These are phyloP conservation scores for Harlomillsia oculata DNA, from an alignment of 1,140 invertebrate species.

Conservation along the genomic window DNA sequence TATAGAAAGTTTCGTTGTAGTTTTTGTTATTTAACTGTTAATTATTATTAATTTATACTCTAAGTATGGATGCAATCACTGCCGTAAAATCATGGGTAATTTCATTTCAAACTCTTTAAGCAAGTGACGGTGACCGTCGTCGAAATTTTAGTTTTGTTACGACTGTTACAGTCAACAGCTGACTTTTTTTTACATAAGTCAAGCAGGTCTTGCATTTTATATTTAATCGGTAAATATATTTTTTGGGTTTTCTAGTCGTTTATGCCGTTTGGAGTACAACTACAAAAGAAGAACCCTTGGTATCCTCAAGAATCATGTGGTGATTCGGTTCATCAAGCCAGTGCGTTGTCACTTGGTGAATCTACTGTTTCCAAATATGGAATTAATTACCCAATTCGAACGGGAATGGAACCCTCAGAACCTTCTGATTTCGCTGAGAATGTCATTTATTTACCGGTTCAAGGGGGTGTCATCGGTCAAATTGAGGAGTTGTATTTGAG, in stretches of 20 bases:
- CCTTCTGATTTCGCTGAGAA: constrained; percentile 18
- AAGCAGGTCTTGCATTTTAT: too few species aligned
- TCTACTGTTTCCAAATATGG: constrained; percentile 30
- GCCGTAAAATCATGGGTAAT: too few species aligned
- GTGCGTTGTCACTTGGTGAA: constrained; percentile 31
- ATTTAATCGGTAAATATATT: too few species aligned
- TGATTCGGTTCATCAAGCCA: constrained; percentile 28
- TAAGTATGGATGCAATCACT: too few species aligned
- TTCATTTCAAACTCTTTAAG: too few species aligned
- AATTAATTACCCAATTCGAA: constrained; percentile 28
- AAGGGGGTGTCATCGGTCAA: not conserved
- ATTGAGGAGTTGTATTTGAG: constrained; percentile 28
- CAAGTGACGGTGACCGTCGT: too few species aligned
- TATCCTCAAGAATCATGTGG: constrained; percentile 32
- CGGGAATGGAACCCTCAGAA: constrained; percentile 17
- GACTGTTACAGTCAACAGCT: too few species aligned
- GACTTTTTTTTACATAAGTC: too few species aligned
- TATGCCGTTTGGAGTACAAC: constrained; percentile 22
- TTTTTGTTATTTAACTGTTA: too few species aligned
- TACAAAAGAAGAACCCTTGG: constrained; percentile 26
- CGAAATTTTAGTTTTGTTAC: too few species aligned
- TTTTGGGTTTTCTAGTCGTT: constrained; percentile 8
- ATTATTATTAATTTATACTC: too few species aligned
- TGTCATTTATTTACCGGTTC: constrained; percentile 10
- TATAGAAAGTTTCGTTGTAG: too few species aligned